Evolutionary conservation across 2,888 invertebrate species (phyloP), one percentile per base, ranked within the genome.

Genomic region (Argyresthia albistria): DNA sequence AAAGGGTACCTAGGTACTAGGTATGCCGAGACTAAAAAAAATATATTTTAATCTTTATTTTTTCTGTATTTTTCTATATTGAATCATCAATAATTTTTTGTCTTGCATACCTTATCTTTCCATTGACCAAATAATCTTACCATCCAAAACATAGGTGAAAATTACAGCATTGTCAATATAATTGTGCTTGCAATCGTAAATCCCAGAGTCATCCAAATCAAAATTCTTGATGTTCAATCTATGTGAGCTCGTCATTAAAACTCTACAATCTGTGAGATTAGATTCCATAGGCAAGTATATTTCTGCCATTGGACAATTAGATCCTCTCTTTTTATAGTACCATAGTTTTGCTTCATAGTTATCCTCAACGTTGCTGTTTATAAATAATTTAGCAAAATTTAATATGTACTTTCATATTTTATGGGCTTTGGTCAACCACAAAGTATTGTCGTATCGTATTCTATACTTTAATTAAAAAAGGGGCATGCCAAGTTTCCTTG

Each of bases 181-280:
- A 46, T 53, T 52, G 8, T 35, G 43, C 50, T 58, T 54, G 53
- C 70, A 70, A 8, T 16, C 54, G 53, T 70, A 70, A 47, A 70
- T 58, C 35, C 70, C 71, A 9, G 67, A 62, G 56, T 66, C 50
- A 43, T 58, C 57, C 8, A 11, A 11, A 49, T 55, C 55, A 49
- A 65, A 70, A 57, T 59, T 25, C 46, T 52, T 50, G 43, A 70
- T 57, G 53, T 47, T 56, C 47, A 70, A 56, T 4, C 54, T 55
- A 53, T 66, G 66, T 37, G 53, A 50, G 10, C 59, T 56, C n/a
- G 59, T 57, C 16, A 57, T 52, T 50, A 46, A 53, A 37, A 56
- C 36, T 54, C 43, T 57, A 12, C 46, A 25, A n/a, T 42, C 12
- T 25, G 14, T 35, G 12, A 11, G 10, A 15, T 42, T 36, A n/a